Conservation (phyloP, 2,113 vertebrate species). For the Suncus etruscus region DNA sequence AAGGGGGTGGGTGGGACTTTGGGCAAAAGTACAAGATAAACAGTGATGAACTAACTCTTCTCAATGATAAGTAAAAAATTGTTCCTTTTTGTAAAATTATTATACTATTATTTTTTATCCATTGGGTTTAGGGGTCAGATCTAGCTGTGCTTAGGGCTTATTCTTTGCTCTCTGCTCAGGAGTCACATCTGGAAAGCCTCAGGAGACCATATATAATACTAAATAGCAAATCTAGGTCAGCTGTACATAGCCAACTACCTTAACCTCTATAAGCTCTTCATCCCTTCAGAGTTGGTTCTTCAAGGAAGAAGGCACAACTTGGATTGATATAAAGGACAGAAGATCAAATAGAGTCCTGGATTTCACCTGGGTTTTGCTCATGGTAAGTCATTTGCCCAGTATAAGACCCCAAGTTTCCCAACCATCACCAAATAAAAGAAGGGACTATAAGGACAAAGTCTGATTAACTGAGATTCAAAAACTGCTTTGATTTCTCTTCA, state of each 20-base stretch:
- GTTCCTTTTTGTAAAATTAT: not conserved
- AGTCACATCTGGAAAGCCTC: not conserved
- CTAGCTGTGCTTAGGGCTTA: too few species aligned
- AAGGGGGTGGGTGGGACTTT: not conserved
- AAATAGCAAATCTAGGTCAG: too few species aligned
- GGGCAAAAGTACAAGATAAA: not conserved
- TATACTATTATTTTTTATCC: too few species aligned
- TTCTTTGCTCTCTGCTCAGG: too few species aligned
- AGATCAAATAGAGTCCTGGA: not conserved
- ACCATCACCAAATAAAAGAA: not conserved
- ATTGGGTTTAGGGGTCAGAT: too few species aligned
- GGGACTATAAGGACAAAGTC: not conserved
- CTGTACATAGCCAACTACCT: too few species aligned
- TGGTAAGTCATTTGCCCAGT: not conserved
- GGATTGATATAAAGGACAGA: not conserved
- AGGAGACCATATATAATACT: too few species aligned
- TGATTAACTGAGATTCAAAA: not conserved
- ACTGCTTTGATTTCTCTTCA: not conserved
- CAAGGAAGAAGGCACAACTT: not conserved
- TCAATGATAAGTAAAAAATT: not conserved
- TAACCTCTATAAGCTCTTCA: too few species aligned
- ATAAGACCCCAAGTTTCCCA: not conserved
- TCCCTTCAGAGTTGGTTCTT: not conserved
- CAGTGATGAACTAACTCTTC: not conserved
- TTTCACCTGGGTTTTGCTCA: not conserved